Conservation (phyloP, 2,113 vertebrate species). For the Danionella cerebrum region DNA sequence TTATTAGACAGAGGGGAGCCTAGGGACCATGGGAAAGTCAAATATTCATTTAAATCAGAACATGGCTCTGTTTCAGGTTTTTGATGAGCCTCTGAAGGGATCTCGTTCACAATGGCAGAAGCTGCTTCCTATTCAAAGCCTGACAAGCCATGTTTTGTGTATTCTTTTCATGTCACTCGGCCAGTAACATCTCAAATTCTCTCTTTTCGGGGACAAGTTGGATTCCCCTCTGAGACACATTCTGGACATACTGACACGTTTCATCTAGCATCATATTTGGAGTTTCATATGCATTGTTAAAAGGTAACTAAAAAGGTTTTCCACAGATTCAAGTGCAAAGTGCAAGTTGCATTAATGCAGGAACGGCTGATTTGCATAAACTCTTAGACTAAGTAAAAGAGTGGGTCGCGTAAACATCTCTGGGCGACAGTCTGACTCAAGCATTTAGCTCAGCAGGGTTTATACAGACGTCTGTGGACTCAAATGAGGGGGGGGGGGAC, state of each 20-base stretch:
- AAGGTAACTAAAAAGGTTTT: slow-evolving; percentile 8
- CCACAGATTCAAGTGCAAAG: not conserved
- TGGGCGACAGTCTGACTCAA: not conserved
- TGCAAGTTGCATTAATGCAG: not conserved
- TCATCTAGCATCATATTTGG: slow-evolving; percentile 28
- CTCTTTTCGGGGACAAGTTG: slow-evolving; percentile 21
- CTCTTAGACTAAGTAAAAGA: slow-evolving; percentile 7
- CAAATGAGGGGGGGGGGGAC: not conserved
- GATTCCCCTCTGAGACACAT: slow-evolving; percentile 17
- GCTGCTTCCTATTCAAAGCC: slow-evolving; percentile 17
- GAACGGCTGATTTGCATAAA: slow-evolving; percentile 22
- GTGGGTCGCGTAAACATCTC: slow-evolving; percentile 17
- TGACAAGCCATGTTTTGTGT: slow-evolving; percentile 34
- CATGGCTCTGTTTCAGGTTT: slow-evolving; percentile 29
- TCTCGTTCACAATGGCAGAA: slow-evolving; percentile 28
- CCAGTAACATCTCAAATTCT: slow-evolving; percentile 33
- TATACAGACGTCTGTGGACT: slow-evolving; percentile 3
- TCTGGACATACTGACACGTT: slow-evolving; percentile 19
- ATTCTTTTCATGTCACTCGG: slow-evolving; percentile 38
- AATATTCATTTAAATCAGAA: slow-evolving; percentile 37
- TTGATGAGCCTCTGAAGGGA: slow-evolving; percentile 14
- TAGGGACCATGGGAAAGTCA: slow-evolving; percentile 40
- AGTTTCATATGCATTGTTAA: slow-evolving; percentile 25
- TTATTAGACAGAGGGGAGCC: slow-evolving; percentile 29
- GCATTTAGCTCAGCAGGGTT: slow-evolving; percentile 9